Percentiles rank a stretch among this genome's conserved stretches.
These are phyloP conservation scores for Oenanthe melanoleuca DNA, from an alignment of 2,113 vertebrate species.

Conservation along the genomic window DNA sequence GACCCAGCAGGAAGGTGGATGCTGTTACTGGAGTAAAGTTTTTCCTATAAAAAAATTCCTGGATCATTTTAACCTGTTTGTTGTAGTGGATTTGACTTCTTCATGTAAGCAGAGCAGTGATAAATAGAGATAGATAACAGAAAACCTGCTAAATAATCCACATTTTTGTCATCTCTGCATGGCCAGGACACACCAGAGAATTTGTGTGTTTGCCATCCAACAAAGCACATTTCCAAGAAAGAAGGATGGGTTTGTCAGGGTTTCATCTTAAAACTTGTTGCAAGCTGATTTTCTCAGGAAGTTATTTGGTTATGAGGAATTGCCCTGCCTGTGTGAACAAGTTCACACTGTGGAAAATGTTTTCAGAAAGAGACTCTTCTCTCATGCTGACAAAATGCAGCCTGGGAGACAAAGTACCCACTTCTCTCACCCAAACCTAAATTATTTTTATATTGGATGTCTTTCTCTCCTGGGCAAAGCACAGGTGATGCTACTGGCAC, in stretches of 20 bases:
- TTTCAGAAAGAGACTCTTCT: background rate
- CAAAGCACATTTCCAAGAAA: conserved; percentile 8
- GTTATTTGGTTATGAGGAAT: conserved; percentile 34
- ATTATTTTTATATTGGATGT: background rate
- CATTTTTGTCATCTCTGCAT: background rate
- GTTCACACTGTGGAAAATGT: background rate
- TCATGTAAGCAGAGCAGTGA: background rate
- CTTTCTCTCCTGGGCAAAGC: background rate
- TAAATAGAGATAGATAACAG: background rate
- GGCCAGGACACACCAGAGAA: background rate
- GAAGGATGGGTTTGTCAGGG: background rate
- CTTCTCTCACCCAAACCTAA: background rate
- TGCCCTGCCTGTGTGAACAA: conserved; percentile 61
- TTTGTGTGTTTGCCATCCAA: background rate
- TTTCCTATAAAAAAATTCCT: background rate
- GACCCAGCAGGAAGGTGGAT: background rate
- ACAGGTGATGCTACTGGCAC: background rate
- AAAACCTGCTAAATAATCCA: background rate
- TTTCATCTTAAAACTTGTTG: conserved; percentile 42
- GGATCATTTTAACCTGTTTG: background rate
- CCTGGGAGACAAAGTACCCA: background rate
- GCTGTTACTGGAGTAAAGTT: background rate
- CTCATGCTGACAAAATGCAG: background rate
- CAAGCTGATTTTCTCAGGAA: conserved; percentile 39
- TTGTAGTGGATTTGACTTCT: background rate